phyloP scores from a whole-genome alignment of 2,797 vertebrate genomes.

The Smutsia gigantea region DNA sequence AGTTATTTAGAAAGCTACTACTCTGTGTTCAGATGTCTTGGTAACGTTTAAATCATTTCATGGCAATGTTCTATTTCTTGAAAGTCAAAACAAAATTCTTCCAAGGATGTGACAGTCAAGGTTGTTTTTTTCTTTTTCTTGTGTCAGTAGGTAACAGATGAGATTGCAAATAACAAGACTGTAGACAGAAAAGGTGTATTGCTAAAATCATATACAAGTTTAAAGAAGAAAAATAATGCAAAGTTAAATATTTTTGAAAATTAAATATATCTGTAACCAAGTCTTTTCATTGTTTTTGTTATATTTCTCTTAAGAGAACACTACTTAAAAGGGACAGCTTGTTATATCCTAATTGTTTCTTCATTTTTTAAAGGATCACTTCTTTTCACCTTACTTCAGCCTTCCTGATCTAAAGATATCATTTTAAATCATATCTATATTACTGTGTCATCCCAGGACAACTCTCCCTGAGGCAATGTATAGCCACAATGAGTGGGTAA shows the following conservation, averaged over 20 bases:
- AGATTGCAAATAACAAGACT: neutral
- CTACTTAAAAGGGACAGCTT: neutral
- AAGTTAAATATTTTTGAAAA: conserved; percentile 4
- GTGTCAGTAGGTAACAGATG: neutral
- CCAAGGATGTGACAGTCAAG: neutral
- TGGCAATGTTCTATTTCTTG: conserved; percentile 12
- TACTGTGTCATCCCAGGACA: neutral
- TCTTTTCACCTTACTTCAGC: neutral
- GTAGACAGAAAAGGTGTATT: neutral
- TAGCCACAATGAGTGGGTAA: neutral
- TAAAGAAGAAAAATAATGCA: neutral
- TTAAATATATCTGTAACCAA: neutral
- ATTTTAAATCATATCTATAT: neutral
- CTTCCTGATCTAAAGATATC: neutral
- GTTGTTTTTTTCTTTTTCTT: neutral
- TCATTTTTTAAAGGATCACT: neutral
- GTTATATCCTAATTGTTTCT: neutral
- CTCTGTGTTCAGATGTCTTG: conserved; percentile 8
- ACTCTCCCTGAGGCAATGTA: neutral
- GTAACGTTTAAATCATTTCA: conserved; percentile 28
- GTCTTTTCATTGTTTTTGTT: neutral
- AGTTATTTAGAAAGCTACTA: conserved; percentile 5
- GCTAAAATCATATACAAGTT: neutral
- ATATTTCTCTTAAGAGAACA: neutral
- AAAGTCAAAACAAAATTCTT: conserved; percentile 45